phyloP scores from a whole-genome alignment of 2,888 invertebrate genomes.

The Leistus spinibarbis region DNA sequence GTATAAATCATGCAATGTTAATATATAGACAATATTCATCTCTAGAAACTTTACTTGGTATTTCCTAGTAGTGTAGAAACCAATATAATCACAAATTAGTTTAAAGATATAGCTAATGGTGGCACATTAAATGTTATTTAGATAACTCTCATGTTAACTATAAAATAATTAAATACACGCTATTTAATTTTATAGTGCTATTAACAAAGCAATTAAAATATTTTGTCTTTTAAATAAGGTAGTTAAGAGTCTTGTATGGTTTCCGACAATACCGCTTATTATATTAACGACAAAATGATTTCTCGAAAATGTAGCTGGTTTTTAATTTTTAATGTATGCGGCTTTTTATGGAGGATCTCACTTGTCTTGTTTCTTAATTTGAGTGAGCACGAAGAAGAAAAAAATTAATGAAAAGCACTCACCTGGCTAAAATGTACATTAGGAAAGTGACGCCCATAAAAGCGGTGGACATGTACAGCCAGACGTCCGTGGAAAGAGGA shows the following conservation, averaged over 20 bases:
- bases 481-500: conserved; percentile 85
- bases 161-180: conserved; percentile 20
- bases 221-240: conserved; percentile 20
- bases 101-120: not conserved
- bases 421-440: conserved; percentile 76
- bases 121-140: not conserved
- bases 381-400: not conserved
- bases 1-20: no score
- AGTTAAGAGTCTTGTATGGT: conserved; percentile 5
- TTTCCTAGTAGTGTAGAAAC: not conserved
- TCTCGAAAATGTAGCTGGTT: not conserved
- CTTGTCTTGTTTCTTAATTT: not conserved
- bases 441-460: conserved; percentile 82
- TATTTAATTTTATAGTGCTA: conserved; percentile 23
- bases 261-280: conserved; percentile 3
- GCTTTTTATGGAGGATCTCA: not conserved
- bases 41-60: not conserved
- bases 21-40: no score
- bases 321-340: not conserved
- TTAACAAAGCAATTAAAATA: conserved; percentile 27
- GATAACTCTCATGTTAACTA: conserved; percentile 10
- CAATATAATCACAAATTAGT: not conserved
- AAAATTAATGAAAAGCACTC: no score
- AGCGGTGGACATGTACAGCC: conserved; percentile 89
- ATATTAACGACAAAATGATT: not conserved